A percentile compares a stretch with the other conserved stretches of the same genome.
Conservation (phyloP, 1,140 invertebrate genomes). For the Macrocentrus cingulum region DNA sequence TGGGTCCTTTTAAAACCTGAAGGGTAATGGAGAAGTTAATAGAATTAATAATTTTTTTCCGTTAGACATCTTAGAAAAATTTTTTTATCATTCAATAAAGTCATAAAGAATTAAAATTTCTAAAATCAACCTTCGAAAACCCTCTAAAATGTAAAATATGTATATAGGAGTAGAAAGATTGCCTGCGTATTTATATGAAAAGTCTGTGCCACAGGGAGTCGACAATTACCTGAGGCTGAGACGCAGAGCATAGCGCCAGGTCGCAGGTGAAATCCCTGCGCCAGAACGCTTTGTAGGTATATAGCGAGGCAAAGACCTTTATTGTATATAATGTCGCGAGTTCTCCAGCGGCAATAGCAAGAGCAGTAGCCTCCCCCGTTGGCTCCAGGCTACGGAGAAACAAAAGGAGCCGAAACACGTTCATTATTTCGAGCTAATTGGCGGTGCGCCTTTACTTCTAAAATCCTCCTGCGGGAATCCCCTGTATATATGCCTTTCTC, state of each 20-base stretch:
- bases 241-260: constrained; percentile 17
- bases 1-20: too few species aligned
- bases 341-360: constrained; percentile 41
- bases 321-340: constrained; percentile 36
- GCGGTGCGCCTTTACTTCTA: constrained; percentile 47
- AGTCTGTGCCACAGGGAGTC: background rate
- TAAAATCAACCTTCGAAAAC: too few species aligned
- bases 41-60: too few species aligned
- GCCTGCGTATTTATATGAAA: constrained; percentile 21
- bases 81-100: too few species aligned
- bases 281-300: constrained; percentile 6
- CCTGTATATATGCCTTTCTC: constrained; percentile 8
- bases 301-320: constrained; percentile 18
- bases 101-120: too few species aligned
- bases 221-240: constrained; percentile 16
- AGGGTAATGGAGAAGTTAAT: too few species aligned
- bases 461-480: constrained; percentile 9
- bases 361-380: constrained; percentile 18
- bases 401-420: constrained; percentile 57
- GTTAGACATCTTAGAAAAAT: too few species aligned
- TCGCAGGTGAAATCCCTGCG: constrained; percentile 24
- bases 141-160: too few species aligned
- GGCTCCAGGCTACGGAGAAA: constrained; percentile 52
- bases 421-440: constrained; percentile 63
- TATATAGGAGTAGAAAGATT: too few species aligned